Percentiles rank a stretch among this genome's conserved stretches.
Conservation (phyloP, 2,113 vertebrate species). For the Coptodon rendalli region DNA sequence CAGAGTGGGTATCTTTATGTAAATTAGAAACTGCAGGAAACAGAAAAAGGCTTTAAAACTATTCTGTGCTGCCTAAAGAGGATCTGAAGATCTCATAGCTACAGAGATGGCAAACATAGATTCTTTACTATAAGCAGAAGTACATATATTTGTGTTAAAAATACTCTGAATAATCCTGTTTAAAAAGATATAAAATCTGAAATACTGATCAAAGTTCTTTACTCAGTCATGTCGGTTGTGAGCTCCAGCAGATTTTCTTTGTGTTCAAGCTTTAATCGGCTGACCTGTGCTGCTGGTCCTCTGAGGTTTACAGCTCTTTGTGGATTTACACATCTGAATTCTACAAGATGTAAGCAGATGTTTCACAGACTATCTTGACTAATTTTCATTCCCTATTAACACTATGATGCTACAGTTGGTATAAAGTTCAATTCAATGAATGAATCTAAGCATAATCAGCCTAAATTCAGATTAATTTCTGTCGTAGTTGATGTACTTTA, state of each 20-base stretch:
- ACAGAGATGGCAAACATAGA: not conserved
- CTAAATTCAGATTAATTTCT: not conserved
- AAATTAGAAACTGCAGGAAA: slow-evolving; percentile 39
- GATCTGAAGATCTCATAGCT: not conserved
- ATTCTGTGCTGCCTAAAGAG: not conserved
- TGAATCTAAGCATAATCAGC: not conserved
- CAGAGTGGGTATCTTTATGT: slow-evolving; percentile 14
- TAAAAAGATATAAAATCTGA: not conserved
- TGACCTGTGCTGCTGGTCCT: not conserved
- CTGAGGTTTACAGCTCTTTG: not conserved
- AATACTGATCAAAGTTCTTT: not conserved
- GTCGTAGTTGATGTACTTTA: not conserved
- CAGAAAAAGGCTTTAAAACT: not conserved
- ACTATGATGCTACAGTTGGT: not conserved
- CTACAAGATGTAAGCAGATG: not conserved
- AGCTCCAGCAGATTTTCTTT: not conserved
- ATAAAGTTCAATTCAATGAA: not conserved
- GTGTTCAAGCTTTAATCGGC: not conserved
- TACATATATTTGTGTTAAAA: not conserved
- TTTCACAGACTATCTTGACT: not conserved
- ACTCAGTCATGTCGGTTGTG: rapidly evolving
- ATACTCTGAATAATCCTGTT: not conserved
- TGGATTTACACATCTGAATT: not conserved
- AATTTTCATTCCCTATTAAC: not conserved
- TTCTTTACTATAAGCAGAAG: not conserved